phyloP scores from a whole-genome alignment of 1,140 invertebrate genomes.

The Psilanteris sp. region DNA sequence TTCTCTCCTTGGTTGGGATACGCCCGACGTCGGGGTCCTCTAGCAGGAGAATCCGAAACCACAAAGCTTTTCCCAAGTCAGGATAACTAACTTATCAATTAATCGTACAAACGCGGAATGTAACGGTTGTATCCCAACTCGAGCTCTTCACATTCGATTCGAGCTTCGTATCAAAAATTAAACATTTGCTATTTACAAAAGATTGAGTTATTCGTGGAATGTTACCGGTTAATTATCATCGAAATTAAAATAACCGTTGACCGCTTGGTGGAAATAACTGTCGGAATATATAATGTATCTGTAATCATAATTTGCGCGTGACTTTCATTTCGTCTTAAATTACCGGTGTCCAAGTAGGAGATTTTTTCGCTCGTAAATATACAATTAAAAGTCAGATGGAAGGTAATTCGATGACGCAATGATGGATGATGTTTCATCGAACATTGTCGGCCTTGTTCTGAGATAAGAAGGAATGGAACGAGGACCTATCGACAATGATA shows the following conservation, averaged over 20 bases:
- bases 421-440: slow-evolving; percentile 2
- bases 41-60: slow-evolving; percentile 54
- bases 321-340: slow-evolving; percentile 45
- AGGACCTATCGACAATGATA: slow-evolving; percentile 29
- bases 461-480: slow-evolving; percentile 18
- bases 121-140: too few species aligned
- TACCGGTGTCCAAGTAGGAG: too few species aligned
- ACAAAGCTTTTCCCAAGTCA: slow-evolving; percentile 38
- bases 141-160: not conserved
- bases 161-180: not conserved
- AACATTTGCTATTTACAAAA: not conserved
- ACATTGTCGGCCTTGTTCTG: slow-evolving; percentile 6
- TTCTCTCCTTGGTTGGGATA: slow-evolving; percentile 39
- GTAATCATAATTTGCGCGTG: slow-evolving; percentile 8
- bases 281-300: too few species aligned
- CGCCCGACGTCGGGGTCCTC: slow-evolving; percentile 55
- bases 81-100: slow-evolving; percentile 54
- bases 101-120: slow-evolving; percentile 29
- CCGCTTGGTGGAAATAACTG: too few species aligned
- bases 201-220: slow-evolving; percentile 17
- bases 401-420: slow-evolving; percentile 13
- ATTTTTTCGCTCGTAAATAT: not conserved
- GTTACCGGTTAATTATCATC: slow-evolving; percentile 7
- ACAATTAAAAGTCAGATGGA: slow-evolving; percentile 11
- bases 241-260: slow-evolving; percentile 8